Base-by-base conservation (phyloP, 2,113 vertebrate genomes). In the Thymallus thymallus region DNA sequence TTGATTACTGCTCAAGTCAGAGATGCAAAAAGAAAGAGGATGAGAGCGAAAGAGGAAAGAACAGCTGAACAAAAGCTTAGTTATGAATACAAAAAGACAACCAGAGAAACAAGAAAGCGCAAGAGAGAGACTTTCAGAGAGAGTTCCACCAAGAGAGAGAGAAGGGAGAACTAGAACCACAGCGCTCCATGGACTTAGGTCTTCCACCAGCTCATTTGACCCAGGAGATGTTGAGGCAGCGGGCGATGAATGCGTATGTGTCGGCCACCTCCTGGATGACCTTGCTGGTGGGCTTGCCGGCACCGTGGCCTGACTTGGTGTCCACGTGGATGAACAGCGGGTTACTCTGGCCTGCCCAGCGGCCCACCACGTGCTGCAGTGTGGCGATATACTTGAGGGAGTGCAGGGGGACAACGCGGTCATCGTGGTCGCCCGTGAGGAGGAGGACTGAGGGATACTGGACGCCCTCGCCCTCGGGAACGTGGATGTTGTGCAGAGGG, bases 181-280 rank as follows among this genome's bases (percentile, higher is more conserved):
- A 41, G 35, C 35, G 9, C 35, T 41, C 35, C 35, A 41, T 41
- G 35, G 35, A 41, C 32, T 6, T 32, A 32, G 32, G 6, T 32
- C 56, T 60, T 7, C 20, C n/a, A 2, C 56, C 41, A 3, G 24
- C 72, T 81, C 88, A 93, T 85, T 91, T 80, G 77, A 91, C 84
- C 93, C 93, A 94, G 81, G 81, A 81, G 71, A 94, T 88, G 69
- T 86, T 85, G 75, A 98, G 94, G 90, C 96, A 98, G 85, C 91
- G 93, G 9, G 96, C 95, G 84, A 98, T 96, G 87, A 99, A 99
- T 23, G 98, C 96, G 85, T 96, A 99, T 82, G 95, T 99, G 89
- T 99, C 98, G 0, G 98, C 95, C 85, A 98, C 98, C 86, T 99
- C 98, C 91, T 99, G 97, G 90, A 98, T 99, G 87, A 94, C 92